Evolutionary conservation across 2,113 vertebrate species (phyloP).

Genomic region (Colistium nudipinnis): DNA sequence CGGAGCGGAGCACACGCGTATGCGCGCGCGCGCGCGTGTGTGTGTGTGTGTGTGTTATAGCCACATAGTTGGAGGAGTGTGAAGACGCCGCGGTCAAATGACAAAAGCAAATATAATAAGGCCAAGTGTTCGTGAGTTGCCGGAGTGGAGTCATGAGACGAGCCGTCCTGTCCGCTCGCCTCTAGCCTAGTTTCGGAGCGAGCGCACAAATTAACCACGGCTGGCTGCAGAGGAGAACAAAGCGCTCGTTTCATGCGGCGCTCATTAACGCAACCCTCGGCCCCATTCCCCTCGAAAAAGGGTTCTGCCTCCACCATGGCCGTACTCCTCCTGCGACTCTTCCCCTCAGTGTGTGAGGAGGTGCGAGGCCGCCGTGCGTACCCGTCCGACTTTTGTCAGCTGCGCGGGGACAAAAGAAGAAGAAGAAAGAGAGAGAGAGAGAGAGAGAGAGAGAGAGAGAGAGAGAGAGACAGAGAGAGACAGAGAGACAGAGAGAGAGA

Average conservation of each 20-base stretch:
- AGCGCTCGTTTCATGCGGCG: constrained; percentile 77
- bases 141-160: constrained; percentile 65
- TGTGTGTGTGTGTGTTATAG: background rate
- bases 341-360: too few species aligned
- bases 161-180: constrained; percentile 53
- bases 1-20: too few species aligned
- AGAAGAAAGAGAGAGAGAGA: background rate
- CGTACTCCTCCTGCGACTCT: background rate
- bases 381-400: constrained; percentile 27
- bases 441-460: too few species aligned
- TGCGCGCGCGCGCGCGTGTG: background rate
- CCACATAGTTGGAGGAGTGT: background rate
- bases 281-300: constrained; percentile 12
- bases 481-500: too few species aligned
- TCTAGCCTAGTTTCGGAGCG: constrained; percentile 64
- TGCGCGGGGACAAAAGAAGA: constrained; percentile 68
- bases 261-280: constrained; percentile 60
- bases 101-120: constrained; percentile 35
- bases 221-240: constrained; percentile 79
- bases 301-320: background rate
- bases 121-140: too few species aligned
- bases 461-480: too few species aligned
- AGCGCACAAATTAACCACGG: constrained; percentile 69
- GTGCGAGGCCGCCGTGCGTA: background rate
- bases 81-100: constrained; percentile 19